Evolutionary conservation across 2,797 vertebrate genomes (phyloP).

Genomic region (Hirundo rustica): DNA sequence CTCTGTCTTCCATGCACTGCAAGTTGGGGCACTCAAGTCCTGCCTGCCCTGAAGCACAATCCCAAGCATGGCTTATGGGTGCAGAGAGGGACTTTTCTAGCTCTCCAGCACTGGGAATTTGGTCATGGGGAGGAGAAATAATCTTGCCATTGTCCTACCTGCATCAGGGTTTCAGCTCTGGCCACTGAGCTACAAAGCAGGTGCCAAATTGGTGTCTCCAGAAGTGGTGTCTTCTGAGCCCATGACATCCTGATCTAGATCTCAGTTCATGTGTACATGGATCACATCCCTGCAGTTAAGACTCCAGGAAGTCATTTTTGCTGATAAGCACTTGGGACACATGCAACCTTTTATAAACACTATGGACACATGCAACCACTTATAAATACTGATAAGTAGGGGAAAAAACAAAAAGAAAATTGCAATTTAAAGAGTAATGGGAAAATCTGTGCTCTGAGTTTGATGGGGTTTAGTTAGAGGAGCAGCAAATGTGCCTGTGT

Average conservation of each 20-base stretch:
- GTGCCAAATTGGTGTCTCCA: not conserved
- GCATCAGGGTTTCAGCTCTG: not conserved
- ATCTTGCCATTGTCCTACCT: not conserved
- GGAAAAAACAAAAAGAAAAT: not conserved
- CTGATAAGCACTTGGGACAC: not conserved
- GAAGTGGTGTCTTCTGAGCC: not conserved
- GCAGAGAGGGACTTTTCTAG: not conserved
- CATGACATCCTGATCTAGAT: not conserved
- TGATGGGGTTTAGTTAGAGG: not conserved
- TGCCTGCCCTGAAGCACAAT: not conserved
- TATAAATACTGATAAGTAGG: not conserved
- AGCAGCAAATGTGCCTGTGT: not conserved
- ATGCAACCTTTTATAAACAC: not conserved
- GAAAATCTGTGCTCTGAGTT: not conserved
- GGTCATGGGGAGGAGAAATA: not conserved
- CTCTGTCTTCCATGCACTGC: rapidly evolving
- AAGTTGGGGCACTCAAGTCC: not conserved
- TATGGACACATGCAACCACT: not conserved
- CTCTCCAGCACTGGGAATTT: not conserved
- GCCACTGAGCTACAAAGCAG: not conserved
- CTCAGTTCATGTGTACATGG: not conserved
- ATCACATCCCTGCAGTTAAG: not conserved
- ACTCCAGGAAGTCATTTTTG: not conserved
- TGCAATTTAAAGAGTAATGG: not conserved
- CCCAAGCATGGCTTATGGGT: not conserved